phyloP scores from a whole-genome alignment of 2,888 invertebrate species.

The Lepidocyrtinus sp. region DNA sequence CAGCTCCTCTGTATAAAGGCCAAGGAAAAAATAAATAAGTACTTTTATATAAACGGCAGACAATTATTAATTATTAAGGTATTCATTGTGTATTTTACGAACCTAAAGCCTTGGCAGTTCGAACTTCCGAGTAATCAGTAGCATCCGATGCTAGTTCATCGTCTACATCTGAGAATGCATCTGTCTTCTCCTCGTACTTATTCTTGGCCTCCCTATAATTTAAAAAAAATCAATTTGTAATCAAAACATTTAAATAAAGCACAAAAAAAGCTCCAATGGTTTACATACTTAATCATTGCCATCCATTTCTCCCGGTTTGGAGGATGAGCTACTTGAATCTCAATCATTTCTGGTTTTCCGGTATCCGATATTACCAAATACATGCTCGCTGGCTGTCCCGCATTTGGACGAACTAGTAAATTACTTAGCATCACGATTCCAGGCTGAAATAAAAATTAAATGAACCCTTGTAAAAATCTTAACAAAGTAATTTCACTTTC shows the following conservation, averaged over 20 bases:
- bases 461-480: neutral
- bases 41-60: no score
- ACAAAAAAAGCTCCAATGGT: neutral
- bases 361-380: constrained; percentile 93
- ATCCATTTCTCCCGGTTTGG: constrained; percentile 94
- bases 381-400: constrained; percentile 87
- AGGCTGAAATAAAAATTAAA: constrained; percentile 76
- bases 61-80: no score
- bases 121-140: constrained; percentile 65
- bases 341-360: constrained; percentile 96
- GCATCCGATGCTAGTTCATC: constrained; percentile 66
- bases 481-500: neutral
- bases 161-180: constrained; percentile 67
- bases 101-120: constrained; percentile 67
- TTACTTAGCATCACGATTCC: constrained; percentile 94
- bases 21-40: no score
- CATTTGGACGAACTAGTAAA: constrained; percentile 92
- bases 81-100: no score
- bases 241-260: constrained; percentile 17
- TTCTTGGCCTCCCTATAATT: constrained; percentile 61
- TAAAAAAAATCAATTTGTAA: neutral
- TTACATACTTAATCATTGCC: constrained; percentile 81
- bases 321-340: constrained; percentile 87
- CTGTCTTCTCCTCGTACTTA: constrained; percentile 66
- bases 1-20: constrained; percentile 64